These are phyloP conservation scores for Lycaena phlaeas DNA, from an alignment of 2,888 invertebrate species.

Conservation along the genomic window DNA sequence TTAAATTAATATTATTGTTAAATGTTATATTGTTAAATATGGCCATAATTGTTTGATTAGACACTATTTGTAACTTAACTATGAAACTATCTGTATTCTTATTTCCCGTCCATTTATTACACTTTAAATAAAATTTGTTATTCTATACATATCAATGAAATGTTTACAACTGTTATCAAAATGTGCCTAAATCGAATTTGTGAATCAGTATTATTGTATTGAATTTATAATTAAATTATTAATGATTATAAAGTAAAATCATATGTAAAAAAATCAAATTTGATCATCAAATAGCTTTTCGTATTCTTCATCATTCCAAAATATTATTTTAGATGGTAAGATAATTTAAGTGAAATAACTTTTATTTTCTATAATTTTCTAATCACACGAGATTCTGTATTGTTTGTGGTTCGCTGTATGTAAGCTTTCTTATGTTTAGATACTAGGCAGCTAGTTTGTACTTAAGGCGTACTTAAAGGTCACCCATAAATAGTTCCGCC, in stretches of 20 bases:
- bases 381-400: not conserved
- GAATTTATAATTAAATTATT: conserved; percentile 6
- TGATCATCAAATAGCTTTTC: not conserved
- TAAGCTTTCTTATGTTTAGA: conserved; percentile 1
- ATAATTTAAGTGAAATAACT: not conserved
- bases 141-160: not conserved
- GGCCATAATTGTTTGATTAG: conserved; percentile 6
- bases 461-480: conserved; percentile 5
- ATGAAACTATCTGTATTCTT: not conserved
- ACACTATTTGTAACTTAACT: not conserved
- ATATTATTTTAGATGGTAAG: conserved; percentile 1
- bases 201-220: conserved; percentile 29
- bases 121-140: not conserved
- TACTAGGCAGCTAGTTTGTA: not conserved
- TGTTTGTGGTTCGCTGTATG: conserved; percentile 1
- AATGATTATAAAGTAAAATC: not conserved
- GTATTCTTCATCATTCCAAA: conserved; percentile 2
- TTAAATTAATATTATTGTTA: conserved; percentile 3
- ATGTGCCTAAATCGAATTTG: conserved; percentile 22
- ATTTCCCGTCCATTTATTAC: conserved; percentile 5
- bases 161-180: conserved; percentile 6
- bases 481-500: not conserved
- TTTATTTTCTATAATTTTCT: not conserved
- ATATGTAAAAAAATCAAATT: not conserved
- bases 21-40: conserved; percentile 7